Conservation (phyloP, 2,113 vertebrate species). For the Forbesichthys papilliferus region DNA sequence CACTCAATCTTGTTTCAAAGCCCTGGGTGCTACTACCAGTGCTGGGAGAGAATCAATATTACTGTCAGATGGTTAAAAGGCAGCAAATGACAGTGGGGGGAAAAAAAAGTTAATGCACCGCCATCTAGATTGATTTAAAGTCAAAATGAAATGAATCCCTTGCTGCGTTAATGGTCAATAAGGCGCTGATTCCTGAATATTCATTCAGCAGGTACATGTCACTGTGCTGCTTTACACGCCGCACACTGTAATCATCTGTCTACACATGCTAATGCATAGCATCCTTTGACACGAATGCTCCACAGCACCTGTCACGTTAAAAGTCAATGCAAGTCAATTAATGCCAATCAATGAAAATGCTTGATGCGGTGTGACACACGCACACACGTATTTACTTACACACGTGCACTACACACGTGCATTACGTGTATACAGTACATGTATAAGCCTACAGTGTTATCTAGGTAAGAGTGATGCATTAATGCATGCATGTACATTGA, state of each 20-base stretch:
- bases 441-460: conserved; percentile 3
- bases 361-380: conserved; percentile 29
- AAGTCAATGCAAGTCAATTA: conserved; percentile 53
- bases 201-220: conserved; percentile 15
- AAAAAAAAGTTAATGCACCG: conserved; percentile 13
- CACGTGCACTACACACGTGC: not conserved
- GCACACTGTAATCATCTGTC: conserved; percentile 2
- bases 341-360: conserved; percentile 27
- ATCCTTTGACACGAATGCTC: conserved; percentile 39
- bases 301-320: conserved; percentile 44
- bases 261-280: conserved; percentile 21
- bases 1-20: conserved; percentile 36
- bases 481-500: conserved; percentile 36
- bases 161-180: conserved; percentile 26
- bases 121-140: conserved; percentile 39
- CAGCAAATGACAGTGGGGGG: conserved; percentile 10
- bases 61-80: conserved; percentile 59
- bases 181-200: conserved; percentile 45
- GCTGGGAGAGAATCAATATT: conserved; percentile 42
- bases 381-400: not conserved
- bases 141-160: conserved; percentile 28
- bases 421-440: not conserved
- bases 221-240: not conserved
- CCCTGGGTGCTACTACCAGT: conserved; percentile 39
- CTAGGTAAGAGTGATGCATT: conserved; percentile 20